Conservation (phyloP, 1,140 invertebrate species). For the Augochlora pura region DNA sequence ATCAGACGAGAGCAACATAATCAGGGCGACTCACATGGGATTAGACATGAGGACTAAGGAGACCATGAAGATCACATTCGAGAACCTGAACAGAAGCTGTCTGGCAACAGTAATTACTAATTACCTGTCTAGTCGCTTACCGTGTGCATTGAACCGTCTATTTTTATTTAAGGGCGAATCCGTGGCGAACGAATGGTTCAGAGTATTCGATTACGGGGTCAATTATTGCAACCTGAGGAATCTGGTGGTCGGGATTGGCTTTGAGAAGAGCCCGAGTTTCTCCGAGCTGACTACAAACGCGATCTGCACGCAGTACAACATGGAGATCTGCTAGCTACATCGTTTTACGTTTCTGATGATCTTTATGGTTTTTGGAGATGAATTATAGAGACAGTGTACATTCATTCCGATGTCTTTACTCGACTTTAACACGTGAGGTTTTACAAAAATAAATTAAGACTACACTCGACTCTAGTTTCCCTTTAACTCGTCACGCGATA, state of each 20-base stretch:
- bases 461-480: not conserved
- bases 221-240: slow-evolving; percentile 68
- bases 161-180: slow-evolving; percentile 49
- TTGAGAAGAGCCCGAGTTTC: slow-evolving; percentile 49
- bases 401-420: not conserved
- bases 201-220: slow-evolving; percentile 55
- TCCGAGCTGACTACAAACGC: slow-evolving; percentile 53
- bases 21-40: slow-evolving; percentile 29
- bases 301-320: slow-evolving; percentile 63
- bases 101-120: slow-evolving; percentile 31
- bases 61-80: slow-evolving; percentile 37
- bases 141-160: not conserved
- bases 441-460: slow-evolving; percentile 33
- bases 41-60: slow-evolving; percentile 22
- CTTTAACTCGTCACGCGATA: not conserved
- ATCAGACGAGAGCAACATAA: slow-evolving; percentile 36
- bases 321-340: slow-evolving; percentile 52
- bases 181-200: slow-evolving; percentile 55
- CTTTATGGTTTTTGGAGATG: slow-evolving; percentile 12
- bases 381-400: not conserved
- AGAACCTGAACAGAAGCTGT: slow-evolving; percentile 37
- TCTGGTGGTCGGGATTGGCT: slow-evolving; percentile 49
- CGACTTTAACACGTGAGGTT: not conserved
- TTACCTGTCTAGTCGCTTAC: not conserved
- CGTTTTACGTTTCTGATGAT: slow-evolving; percentile 13